Evolutionary conservation across 2,888 invertebrate species (phyloP).

Genomic region (Agriopis aurantiaria): DNA sequence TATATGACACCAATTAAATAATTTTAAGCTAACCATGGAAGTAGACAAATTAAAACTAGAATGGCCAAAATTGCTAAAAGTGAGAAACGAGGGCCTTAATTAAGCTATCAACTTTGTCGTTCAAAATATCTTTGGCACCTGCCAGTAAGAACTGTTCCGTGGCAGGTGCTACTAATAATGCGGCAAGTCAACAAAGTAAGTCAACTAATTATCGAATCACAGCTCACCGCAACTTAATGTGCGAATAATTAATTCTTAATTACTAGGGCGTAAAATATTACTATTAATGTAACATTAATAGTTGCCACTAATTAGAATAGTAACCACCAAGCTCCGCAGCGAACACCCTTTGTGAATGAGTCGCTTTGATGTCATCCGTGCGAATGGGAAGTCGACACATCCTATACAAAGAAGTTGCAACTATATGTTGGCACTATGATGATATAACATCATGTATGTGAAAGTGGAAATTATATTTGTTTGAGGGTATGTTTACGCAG

Average conservation of each 20-base stretch:
- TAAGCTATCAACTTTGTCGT: neutral
- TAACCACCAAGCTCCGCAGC: constrained; percentile 24
- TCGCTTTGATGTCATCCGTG: constrained; percentile 43
- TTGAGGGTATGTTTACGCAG: neutral
- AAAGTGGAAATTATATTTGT: neutral
- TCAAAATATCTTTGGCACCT: neutral
- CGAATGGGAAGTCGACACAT: constrained; percentile 20
- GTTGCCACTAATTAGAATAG: constrained; percentile 40
- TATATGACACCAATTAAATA: no score
- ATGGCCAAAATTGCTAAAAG: no score
- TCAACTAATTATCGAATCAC: constrained; percentile 7
- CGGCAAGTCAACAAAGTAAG: neutral
- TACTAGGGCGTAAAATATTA: constrained; percentile 13
- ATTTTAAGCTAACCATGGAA: no score
- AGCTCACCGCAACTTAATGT: constrained; percentile 3
- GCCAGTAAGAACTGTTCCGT: neutral
- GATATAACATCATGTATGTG: constrained; percentile 1
- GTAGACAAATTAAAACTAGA: no score
- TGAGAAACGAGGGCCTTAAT: no score
- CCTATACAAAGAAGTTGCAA: constrained; percentile 11
- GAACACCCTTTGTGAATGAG: constrained; percentile 41
- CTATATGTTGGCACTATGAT: neutral
- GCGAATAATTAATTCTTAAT: constrained; percentile 1
- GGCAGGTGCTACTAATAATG: neutral
- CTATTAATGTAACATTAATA: constrained; percentile 3